Percentiles rank a stretch among this genome's conserved stretches.
phyloP scores from a whole-genome alignment of 1,140 invertebrate species.

The Neotoxoptera formosana region DNA sequence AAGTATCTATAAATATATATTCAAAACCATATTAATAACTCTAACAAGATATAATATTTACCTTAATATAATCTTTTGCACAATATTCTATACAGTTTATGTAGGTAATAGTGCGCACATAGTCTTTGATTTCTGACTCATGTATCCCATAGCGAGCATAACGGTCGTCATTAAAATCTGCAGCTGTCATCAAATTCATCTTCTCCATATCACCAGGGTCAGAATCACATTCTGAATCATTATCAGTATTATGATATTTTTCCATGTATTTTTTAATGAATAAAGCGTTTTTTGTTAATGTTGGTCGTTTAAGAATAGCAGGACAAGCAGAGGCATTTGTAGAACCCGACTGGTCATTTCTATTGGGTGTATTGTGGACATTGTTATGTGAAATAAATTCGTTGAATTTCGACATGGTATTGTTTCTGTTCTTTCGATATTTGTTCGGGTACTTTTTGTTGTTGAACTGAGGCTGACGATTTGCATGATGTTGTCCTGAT shows the following conservation, averaged over 20 bases:
- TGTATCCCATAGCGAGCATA: slow-evolving; percentile 42
- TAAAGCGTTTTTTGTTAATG: neutral
- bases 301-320: too few relatives aligned
- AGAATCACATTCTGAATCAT: neutral
- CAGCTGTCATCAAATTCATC: neutral
- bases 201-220: neutral
- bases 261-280: neutral
- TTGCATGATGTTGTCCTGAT: neutral
- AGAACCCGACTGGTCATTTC: neutral
- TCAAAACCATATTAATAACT: too few relatives aligned
- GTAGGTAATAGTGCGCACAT: slow-evolving; percentile 45
- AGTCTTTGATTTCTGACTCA: slow-evolving; percentile 30
- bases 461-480: neutral
- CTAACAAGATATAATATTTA: neutral
- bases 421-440: neutral
- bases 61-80: neutral
- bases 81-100: slow-evolving; percentile 26
- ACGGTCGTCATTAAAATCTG: slow-evolving; percentile 28
- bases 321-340: neutral
- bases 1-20: too few relatives aligned
- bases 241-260: neutral
- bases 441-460: neutral
- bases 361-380: neutral
- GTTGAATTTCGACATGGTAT: neutral
- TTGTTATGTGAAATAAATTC: neutral